These are phyloP conservation scores for Cyphomyrus plagiostoma DNA, from an alignment of 2,113 vertebrate species.

Conservation along the genomic window DNA sequence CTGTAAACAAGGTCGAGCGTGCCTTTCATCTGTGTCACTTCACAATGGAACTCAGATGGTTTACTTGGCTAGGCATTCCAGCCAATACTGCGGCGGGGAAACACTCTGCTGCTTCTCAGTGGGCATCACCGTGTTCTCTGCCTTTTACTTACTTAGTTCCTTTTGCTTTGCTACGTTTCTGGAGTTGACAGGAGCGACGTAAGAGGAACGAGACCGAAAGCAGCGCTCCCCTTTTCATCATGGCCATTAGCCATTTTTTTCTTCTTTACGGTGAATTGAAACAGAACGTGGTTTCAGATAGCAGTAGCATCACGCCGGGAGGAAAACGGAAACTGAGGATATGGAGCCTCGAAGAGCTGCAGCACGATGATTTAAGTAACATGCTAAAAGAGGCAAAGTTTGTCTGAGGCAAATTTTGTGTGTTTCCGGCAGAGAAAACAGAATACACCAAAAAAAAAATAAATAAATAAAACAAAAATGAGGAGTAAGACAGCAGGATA, in stretches of 20 bases:
- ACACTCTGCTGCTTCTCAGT: not conserved
- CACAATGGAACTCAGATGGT: not conserved
- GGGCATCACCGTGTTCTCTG: not conserved
- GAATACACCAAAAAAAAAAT: not conserved
- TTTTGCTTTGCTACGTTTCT: not conserved
- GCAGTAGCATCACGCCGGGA: not conserved
- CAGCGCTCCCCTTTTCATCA: not conserved
- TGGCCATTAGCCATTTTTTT: not conserved
- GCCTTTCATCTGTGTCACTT: not conserved
- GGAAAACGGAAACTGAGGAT: not conserved
- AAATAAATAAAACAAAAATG: not conserved
- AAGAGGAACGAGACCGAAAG: not conserved
- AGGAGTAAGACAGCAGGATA: not conserved
- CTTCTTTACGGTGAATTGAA: not conserved
- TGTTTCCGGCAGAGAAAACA: not conserved
- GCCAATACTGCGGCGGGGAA: not conserved
- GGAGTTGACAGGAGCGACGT: not conserved
- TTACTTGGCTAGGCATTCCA: not conserved
- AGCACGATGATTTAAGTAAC: not conserved
- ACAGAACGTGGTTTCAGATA: not conserved
- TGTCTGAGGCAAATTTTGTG: not conserved
- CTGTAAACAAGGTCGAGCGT: not conserved
- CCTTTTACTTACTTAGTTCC: not conserved
- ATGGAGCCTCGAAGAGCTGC: not conserved
- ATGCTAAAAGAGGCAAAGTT: not conserved